Evolutionary conservation across 2,888 invertebrate species (phyloP).

Genomic region (Biston betularia): DNA sequence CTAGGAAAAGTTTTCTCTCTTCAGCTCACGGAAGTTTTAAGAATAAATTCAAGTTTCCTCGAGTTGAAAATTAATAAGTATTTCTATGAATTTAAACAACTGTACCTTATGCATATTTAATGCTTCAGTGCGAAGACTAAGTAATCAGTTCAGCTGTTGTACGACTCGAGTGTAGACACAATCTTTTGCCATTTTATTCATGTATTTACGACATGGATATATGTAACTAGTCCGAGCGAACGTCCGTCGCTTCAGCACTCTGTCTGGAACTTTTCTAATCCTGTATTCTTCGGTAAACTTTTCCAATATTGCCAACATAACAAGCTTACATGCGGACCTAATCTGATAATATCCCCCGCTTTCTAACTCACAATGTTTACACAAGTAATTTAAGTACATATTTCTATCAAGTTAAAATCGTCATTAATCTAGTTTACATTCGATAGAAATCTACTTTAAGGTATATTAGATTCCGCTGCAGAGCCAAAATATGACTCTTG

Average conservation of each 20-base stretch:
- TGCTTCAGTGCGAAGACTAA: neutral
- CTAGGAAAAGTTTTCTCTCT: slow-evolving; percentile 63
- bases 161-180: no score
- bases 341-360: slow-evolving; percentile 60
- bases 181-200: slow-evolving; percentile 2
- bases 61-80: slow-evolving; percentile 66
- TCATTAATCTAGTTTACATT: neutral
- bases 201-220: slow-evolving; percentile 37
- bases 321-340: slow-evolving; percentile 67
- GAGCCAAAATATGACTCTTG: neutral
- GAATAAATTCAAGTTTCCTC: slow-evolving; percentile 68
- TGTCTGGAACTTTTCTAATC: slow-evolving; percentile 73
- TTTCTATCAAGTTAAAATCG: slow-evolving; percentile 26
- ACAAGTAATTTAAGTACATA: slow-evolving; percentile 52
- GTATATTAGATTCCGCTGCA: neutral
- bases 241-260: slow-evolving; percentile 56
- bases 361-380: slow-evolving; percentile 50
- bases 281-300: slow-evolving; percentile 73
- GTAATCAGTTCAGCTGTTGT: slow-evolving; percentile 5
- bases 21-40: slow-evolving; percentile 60
- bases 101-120: slow-evolving; percentile 44
- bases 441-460: neutral
- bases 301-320: slow-evolving; percentile 76
- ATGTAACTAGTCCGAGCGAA: slow-evolving; percentile 43
- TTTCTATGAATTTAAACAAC: slow-evolving; percentile 54